These are phyloP conservation scores for Cheilosia scutellata DNA, from an alignment of 2,888 invertebrate species.

Conservation along the genomic window DNA sequence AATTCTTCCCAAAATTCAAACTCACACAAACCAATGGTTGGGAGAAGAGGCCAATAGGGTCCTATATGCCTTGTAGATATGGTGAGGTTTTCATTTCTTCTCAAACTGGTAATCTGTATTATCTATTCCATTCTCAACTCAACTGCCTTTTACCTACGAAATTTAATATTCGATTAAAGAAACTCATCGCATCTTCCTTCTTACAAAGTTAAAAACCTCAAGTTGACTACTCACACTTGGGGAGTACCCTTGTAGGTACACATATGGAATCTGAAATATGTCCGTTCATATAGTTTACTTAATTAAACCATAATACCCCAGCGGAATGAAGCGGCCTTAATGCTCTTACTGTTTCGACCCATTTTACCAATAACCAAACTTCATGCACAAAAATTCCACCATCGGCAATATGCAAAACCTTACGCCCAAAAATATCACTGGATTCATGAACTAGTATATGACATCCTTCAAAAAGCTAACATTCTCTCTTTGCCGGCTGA, in stretches of 20 bases:
- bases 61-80: too few relatives aligned
- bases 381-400: slow-evolving; percentile 13
- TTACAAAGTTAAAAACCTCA: too few relatives aligned
- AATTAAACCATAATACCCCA: not conserved
- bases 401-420: slow-evolving; percentile 10
- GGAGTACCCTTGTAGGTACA: not conserved
- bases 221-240: too few relatives aligned
- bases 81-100: too few relatives aligned
- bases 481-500: slow-evolving; percentile 28
- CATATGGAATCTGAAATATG: not conserved
- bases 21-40: too few relatives aligned
- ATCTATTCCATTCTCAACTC: too few relatives aligned
- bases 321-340: not conserved
- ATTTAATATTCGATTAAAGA: too few relatives aligned
- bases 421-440: slow-evolving; percentile 15
- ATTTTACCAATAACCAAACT: slow-evolving; percentile 7
- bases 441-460: slow-evolving; percentile 26
- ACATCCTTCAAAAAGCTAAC: slow-evolving; percentile 35
- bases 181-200: too few relatives aligned
- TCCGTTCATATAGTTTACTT: not conserved
- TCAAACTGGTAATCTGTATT: too few relatives aligned
- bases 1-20: too few relatives aligned
- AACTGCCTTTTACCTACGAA: too few relatives aligned
- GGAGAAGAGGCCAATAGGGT: too few relatives aligned
- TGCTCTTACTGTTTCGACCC: not conserved